Conservation (phyloP, 2,888 invertebrate species). For the Noctua fimbriata region DNA sequence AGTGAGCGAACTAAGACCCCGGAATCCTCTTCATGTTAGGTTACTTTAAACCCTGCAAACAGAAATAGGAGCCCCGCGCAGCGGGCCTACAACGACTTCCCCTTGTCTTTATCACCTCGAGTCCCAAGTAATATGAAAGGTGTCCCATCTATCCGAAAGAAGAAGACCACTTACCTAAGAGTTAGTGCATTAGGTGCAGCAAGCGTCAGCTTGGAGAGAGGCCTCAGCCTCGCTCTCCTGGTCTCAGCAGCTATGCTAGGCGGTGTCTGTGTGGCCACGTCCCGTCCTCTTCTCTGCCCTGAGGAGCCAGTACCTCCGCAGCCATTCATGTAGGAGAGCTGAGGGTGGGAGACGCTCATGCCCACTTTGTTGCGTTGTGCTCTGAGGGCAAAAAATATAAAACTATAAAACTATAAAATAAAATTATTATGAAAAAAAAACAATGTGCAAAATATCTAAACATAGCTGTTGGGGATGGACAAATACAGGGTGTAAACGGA, state of each 20-base stretch:
- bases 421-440: too few relatives aligned
- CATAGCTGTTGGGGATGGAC: too few relatives aligned
- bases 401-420: not conserved
- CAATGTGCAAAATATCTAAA: too few relatives aligned
- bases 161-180: constrained; percentile 76
- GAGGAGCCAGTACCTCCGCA: constrained; percentile 76
- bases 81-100: too few relatives aligned
- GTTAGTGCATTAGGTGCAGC: constrained; percentile 85
- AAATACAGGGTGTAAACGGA: too few relatives aligned
- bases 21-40: too few relatives aligned
- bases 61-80: too few relatives aligned
- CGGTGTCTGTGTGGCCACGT: constrained; percentile 94
- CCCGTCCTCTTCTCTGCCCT: constrained; percentile 84
- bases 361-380: constrained; percentile 88
- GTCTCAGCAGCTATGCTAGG: constrained; percentile 93
- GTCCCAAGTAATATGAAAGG: constrained; percentile 5
- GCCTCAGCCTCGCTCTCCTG: constrained; percentile 80
- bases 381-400: constrained; percentile 60
- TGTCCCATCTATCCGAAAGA: not conserved
- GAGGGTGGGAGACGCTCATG: constrained; percentile 90
- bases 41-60: too few relatives aligned
- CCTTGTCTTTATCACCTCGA: too few relatives aligned
- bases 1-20: too few relatives aligned
- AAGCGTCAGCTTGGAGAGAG: constrained; percentile 80
- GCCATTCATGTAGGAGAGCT: constrained; percentile 91